Base-by-base conservation (phyloP, 2,113 vertebrate genomes). In the Microtus ochrogaster region DNA sequence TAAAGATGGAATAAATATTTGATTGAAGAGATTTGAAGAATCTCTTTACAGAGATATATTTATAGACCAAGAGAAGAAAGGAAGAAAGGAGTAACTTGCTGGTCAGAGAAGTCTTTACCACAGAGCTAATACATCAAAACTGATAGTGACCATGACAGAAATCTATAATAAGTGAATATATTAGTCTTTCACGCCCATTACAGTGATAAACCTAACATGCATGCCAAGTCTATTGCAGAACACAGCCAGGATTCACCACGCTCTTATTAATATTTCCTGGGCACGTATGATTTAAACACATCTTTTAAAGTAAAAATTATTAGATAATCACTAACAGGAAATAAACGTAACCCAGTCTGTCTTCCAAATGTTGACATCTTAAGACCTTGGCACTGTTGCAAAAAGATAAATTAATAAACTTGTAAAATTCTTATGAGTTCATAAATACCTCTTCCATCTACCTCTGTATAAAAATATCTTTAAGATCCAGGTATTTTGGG, bases 1-100 rank as follows among this genome's bases (percentile, higher is more conserved):
- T 86, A 65, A 92, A 39, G 77, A 90, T 11, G 36, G 52, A 92
- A 90, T 77, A 95, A 93, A 90, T 90, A 89, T 86, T 93, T 93
- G 70, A 77, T 55, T 94, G 39, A 96, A 85, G 2, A 68, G 61
- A 96, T 91, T 21, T 79, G 55, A 93, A n/a, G 91, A 90, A 17
- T 82, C 87, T 91, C 61, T 92, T 61, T 88, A 77, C 36, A 63
- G 55, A 87, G 36, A 44, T 73, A 4, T 52, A 93, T 61, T 17
- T 47, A 93, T 61, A 30, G 4, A 93, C 2, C 2, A 4, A 28
- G 39, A 47, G 19, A 55, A 89, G 6, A 52, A 49, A 70, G 17
- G 12, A 65, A 83, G 49, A 52, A 87, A 93, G 33, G 19, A 44
- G 5, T 65, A 41, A 41, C 22, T 87, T 93, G 7, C 47, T 72